A percentile compares a stretch with the other conserved stretches of the same genome.
Evolutionary conservation across 2,797 vertebrate species (phyloP).

Genomic region (Tinamus major): DNA sequence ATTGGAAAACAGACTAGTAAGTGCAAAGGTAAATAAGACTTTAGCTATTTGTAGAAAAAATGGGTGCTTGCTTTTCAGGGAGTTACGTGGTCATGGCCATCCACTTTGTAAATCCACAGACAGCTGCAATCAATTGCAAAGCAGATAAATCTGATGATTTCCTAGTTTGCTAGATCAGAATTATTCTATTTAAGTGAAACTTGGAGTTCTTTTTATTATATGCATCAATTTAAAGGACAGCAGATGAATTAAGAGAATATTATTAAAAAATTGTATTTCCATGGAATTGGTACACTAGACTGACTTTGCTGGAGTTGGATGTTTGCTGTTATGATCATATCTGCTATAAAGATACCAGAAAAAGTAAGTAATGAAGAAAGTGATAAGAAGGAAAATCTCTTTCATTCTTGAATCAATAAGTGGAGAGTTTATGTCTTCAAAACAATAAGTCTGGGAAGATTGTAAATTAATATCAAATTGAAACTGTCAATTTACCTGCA

Average conservation of each 20-base stretch:
- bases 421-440: not conserved
- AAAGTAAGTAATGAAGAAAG: not conserved
- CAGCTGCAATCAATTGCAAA: not conserved
- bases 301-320: not conserved
- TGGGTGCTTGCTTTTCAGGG: not conserved
- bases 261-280: slow-evolving; percentile 13
- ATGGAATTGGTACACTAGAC: slow-evolving; percentile 8
- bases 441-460: not conserved
- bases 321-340: not conserved
- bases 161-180: not conserved
- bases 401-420: not conserved
- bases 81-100: not conserved
- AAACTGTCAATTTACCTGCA: not conserved
- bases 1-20: slow-evolving; percentile 26
- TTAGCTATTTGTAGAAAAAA: not conserved
- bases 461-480: not conserved
- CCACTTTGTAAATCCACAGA: not conserved
- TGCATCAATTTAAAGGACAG: not conserved
- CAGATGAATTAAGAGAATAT: not conserved
- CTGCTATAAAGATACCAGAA: not conserved
- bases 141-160: not conserved
- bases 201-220: fast-evolving
- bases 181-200: not conserved
- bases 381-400: not conserved
- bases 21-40: not conserved